Conservation (phyloP, 2,797 vertebrate genomes). For the Pipistrellus nathusii region DNA sequence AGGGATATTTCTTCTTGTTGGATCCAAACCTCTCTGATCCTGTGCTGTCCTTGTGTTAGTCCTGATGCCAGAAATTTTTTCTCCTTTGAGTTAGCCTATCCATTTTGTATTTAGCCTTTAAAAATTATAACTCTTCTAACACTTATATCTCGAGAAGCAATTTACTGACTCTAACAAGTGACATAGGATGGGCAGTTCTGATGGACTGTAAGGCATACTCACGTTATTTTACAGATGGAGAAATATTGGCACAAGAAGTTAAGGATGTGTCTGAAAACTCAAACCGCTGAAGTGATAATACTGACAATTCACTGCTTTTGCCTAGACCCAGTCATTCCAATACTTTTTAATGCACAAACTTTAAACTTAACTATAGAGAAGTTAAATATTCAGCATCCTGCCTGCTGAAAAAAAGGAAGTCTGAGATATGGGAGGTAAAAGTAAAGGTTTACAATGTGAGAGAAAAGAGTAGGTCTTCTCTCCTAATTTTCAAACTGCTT, state of each 20-base stretch:
- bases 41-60: background rate
- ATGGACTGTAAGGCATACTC: background rate
- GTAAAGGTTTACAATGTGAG: background rate
- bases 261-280: background rate
- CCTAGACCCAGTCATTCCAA: background rate
- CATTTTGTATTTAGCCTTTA: conserved; percentile 24
- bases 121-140: background rate
- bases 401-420: background rate
- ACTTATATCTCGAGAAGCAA: background rate
- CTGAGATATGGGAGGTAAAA: background rate
- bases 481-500: background rate
- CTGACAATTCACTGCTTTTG: background rate
- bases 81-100: background rate
- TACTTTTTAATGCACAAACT: background rate
- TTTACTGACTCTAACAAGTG: background rate
- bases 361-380: background rate
- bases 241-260: background rate
- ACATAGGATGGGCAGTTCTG: background rate
- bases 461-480: background rate
- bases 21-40: background rate
- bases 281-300: background rate
- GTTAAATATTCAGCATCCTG: background rate
- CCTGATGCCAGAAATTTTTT: background rate
- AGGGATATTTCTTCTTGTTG: too few relatives aligned
- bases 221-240: background rate